phyloP scores from a whole-genome alignment of 2,113 vertebrate species.

The Otolemur garnettii region DNA sequence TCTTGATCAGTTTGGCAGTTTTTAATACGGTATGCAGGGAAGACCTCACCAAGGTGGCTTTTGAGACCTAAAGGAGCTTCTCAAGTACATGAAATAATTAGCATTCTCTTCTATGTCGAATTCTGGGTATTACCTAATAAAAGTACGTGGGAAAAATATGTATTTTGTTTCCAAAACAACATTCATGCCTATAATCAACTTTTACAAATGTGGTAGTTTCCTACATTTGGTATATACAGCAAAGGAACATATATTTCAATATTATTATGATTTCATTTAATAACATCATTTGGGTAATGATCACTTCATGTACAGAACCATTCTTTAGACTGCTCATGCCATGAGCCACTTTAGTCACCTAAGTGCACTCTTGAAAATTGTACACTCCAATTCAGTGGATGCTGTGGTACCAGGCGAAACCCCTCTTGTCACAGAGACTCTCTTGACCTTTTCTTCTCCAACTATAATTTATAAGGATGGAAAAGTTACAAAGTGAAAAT shows the following conservation, averaged over 20 bases:
- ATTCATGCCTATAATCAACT: slow-evolving; percentile 19
- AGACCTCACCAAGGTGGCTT: background rate
- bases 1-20: background rate
- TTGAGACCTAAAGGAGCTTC: background rate
- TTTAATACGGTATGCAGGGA: background rate
- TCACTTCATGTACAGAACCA: background rate
- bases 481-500: slow-evolving; percentile 50
- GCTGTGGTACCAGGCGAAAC: background rate
- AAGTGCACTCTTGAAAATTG: background rate
- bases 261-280: background rate
- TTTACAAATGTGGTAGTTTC: background rate
- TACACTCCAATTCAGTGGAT: slow-evolving; percentile 16
- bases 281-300: background rate
- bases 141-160: background rate
- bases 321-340: background rate
- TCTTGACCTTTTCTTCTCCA: background rate
- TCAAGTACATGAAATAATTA: background rate
- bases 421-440: background rate
- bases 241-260: background rate
- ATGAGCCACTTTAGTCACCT: background rate
- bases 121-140: background rate
- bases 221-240: background rate
- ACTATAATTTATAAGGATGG: background rate
- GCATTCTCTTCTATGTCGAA: background rate
- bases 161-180: background rate